Percentiles rank a stretch among this genome's conserved stretches.
Conservation (phyloP, 2,797 vertebrate species). For the Oryzias sinensis region DNA sequence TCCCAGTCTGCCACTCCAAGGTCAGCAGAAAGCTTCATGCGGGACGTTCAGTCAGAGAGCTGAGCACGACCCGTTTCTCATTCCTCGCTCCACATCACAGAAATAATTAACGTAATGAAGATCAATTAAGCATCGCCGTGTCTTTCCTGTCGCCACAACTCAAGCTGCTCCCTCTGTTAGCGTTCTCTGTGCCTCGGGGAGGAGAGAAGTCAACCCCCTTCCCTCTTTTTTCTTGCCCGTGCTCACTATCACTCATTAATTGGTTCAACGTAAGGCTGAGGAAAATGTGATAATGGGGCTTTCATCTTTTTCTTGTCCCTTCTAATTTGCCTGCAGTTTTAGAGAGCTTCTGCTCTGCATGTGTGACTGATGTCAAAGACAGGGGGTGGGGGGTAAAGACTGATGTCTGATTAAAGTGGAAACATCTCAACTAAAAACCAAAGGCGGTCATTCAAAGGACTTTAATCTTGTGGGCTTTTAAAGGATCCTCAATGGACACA, state of each 20-base stretch:
- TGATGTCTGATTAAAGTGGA: slow-evolving; percentile 58
- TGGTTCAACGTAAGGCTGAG: slow-evolving; percentile 46
- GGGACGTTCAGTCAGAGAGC: slow-evolving; percentile 25
- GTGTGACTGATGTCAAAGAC: slow-evolving; percentile 37
- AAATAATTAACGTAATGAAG: slow-evolving; percentile 80
- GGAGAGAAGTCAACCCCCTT: slow-evolving; percentile 1
- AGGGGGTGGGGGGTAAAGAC: slow-evolving; percentile 26
- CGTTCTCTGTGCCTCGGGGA: slow-evolving; percentile 16
- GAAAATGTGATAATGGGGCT: slow-evolving; percentile 47
- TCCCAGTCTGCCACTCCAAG: slow-evolving; percentile 54
- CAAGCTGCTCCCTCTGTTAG: slow-evolving; percentile 23
- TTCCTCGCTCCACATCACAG: slow-evolving; percentile 59
- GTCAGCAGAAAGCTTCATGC: slow-evolving; percentile 56
- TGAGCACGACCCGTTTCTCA: slow-evolving; percentile 50
- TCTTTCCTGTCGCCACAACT: slow-evolving; percentile 40
- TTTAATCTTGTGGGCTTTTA: slow-evolving; percentile 58
- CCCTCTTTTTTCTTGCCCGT: slow-evolving; percentile 11
- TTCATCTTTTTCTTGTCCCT: slow-evolving; percentile 52
- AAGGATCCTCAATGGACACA: slow-evolving; percentile 49
- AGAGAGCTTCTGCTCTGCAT: background rate
- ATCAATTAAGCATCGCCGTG: slow-evolving; percentile 71
- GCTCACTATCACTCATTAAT: slow-evolving; percentile 46
- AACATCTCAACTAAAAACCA: slow-evolving; percentile 41
- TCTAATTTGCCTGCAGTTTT: slow-evolving; percentile 62
- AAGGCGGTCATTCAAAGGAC: slow-evolving; percentile 67